Evolutionary conservation across 2,888 invertebrate species (phyloP), one percentile per base, ranked within the genome.

Genomic region (Tridacna gigas): DNA sequence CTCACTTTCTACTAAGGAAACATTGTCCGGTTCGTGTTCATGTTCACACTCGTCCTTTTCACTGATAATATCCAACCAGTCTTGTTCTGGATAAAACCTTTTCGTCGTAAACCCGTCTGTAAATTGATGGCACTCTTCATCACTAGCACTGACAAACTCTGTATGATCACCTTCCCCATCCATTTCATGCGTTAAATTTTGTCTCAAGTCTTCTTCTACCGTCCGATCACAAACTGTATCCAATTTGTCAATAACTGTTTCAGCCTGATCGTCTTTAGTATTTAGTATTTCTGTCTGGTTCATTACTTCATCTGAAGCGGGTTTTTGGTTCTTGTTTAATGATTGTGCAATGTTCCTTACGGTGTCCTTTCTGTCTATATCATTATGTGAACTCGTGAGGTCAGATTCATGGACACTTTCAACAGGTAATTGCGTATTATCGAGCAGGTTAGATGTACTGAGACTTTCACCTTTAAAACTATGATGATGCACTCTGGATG

Each of bases 1-100:
- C 65, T 84, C 80, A 78, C 84, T 80, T 56, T 84, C 84, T 37
- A 84, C 78, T 11, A 84, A 67, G 11, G 84, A 83, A 11, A 80
- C 67, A 2, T 37, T 66, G 48, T 83, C 83, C 20, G 51, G 47
- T 25, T 51, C 71, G 15, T 71, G 69, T 28, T 78, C 79, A 15
- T 74, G 45, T 65, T 76, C 77, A 13, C 65, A 65, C 71, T 83
- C 83, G 61, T 80, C 84, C 13, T 74, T 73, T 69, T 84, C 84
- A 45, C 73, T 77, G 37, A 84, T 84, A 11, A 80, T 80, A 45
- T 84, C 84, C n/a, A 84, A 65, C 80, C 78, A 84, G 18, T 80
- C 84, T 71, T 71, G 71, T 22, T 28, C 26, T 7, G 71, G 26
- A 25, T 51, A 26, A 22, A 71, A 22, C 26, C 71, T 45, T 13